Evolutionary conservation across 1,140 invertebrate species (phyloP).

Genomic region (Ptiloglossa arizonensis): DNA sequence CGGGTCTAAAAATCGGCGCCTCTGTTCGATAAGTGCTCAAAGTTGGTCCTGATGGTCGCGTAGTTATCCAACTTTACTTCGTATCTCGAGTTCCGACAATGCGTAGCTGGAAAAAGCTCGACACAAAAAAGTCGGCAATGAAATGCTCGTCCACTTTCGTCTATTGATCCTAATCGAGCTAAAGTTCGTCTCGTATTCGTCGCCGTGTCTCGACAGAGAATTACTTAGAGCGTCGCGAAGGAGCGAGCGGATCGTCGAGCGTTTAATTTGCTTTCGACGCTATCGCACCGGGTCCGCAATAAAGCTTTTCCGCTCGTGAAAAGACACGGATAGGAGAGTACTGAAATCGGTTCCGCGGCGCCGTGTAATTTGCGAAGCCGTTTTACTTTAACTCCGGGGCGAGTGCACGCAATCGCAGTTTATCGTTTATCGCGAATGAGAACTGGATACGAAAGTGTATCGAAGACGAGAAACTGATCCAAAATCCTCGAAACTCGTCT

Average conservation of each 20-base stretch:
- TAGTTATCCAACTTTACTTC: too few relatives aligned
- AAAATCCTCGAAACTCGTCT: neutral
- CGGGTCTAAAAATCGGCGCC: too few relatives aligned
- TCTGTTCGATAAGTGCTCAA: too few relatives aligned
- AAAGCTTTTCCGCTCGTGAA: conserved; percentile 32
- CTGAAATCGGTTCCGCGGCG: neutral
- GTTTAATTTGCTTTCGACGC: conserved; percentile 50
- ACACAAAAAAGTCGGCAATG: too few relatives aligned
- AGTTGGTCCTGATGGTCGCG: too few relatives aligned
- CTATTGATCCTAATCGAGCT: conserved; percentile 39
- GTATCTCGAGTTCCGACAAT: neutral
- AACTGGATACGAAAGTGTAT: neutral
- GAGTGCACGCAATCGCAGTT: too few relatives aligned
- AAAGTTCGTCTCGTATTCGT: conserved; percentile 7
- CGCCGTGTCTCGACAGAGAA: neutral
- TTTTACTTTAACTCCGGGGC: too few relatives aligned
- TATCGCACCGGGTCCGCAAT: conserved; percentile 26
- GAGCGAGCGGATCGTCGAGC: conserved; percentile 20
- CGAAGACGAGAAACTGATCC: neutral
- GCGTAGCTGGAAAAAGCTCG: neutral
- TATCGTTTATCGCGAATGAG: neutral
- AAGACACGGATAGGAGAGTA: conserved; percentile 1
- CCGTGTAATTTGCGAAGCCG: conserved; percentile 45
- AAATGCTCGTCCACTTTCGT: too few relatives aligned
- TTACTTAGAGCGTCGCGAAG: conserved; percentile 28